Evolutionary conservation across 2,797 vertebrate genomes (phyloP).

Genomic region (Chiloscyllium punctatum): DNA sequence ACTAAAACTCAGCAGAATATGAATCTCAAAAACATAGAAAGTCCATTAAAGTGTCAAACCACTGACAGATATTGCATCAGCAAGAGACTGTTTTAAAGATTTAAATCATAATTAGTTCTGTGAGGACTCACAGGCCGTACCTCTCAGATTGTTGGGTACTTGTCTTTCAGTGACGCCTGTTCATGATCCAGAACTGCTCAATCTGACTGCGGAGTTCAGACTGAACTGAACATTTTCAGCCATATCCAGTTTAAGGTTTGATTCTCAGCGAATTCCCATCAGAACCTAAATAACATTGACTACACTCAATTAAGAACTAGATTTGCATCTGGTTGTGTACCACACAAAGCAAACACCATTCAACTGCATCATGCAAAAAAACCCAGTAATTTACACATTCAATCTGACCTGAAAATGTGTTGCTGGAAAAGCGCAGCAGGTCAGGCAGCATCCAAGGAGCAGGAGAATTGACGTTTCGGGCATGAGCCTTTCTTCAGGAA

Average conservation of each 20-base stretch:
- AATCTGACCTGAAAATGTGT: background rate
- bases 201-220: background rate
- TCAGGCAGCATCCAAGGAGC: too few relatives aligned
- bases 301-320: background rate
- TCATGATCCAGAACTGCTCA: background rate
- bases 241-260: background rate
- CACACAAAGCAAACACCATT: background rate
- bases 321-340: background rate
- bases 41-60: constrained; percentile 27
- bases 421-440: too few relatives aligned
- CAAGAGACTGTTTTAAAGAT: background rate
- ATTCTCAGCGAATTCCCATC: background rate
- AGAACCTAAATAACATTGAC: background rate
- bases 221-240: background rate
- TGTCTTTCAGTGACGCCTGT: background rate
- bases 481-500: too few relatives aligned
- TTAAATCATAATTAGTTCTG: background rate
- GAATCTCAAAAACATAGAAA: background rate
- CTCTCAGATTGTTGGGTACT: background rate
- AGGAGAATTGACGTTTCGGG: too few relatives aligned
- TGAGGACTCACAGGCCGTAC: background rate
- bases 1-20: constrained; percentile 11
- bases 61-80: background rate
- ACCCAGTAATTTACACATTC: background rate
- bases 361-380: background rate